Conservation (phyloP, 2,888 invertebrate species). For the Disparrhopalites patrizii region DNA sequence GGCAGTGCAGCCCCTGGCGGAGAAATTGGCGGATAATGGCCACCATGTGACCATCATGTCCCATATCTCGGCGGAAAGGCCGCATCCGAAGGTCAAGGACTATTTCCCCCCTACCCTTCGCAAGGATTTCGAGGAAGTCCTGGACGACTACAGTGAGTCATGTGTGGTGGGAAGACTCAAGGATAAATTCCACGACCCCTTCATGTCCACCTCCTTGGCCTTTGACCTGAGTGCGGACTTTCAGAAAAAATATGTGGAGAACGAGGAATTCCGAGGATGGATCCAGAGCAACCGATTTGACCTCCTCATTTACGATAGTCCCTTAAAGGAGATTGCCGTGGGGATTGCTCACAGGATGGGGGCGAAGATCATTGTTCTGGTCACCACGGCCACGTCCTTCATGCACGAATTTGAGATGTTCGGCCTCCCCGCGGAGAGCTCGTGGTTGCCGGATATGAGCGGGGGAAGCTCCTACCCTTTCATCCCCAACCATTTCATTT, state of each 20-base stretch:
- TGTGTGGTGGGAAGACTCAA: neutral
- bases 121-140: neutral
- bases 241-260: neutral
- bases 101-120: neutral
- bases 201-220: neutral
- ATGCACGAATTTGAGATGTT: conserved; percentile 25
- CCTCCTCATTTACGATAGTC: neutral
- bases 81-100: neutral
- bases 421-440: conserved; percentile 28
- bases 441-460: conserved; percentile 32
- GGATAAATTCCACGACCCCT: neutral
- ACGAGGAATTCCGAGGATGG: neutral
- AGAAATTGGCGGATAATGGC: neutral
- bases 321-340: neutral
- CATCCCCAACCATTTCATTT: neutral
- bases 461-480: neutral
- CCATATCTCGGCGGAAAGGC: neutral
- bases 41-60: neutral
- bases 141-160: neutral
- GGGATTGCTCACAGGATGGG: neutral
- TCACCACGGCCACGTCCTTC: neutral
- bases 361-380: neutral
- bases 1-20: conserved; percentile 1
- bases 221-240: neutral
- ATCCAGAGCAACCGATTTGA: neutral